These are phyloP conservation scores for Myrmecobius fasciatus DNA, from an alignment of 2,113 vertebrate genomes.

Conservation along the genomic window DNA sequence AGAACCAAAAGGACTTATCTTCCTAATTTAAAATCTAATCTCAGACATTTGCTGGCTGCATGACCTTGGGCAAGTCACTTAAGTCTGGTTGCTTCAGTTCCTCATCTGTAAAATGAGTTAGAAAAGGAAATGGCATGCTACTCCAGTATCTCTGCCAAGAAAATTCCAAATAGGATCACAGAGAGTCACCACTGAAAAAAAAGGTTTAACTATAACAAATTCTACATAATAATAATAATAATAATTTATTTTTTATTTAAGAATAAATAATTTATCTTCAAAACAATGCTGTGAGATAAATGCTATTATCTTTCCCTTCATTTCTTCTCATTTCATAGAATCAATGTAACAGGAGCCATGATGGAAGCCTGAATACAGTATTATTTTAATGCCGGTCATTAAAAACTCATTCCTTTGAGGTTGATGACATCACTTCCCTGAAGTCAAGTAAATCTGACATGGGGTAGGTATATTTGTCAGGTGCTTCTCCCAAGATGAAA, in stretches of 20 bases:
- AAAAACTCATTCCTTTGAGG: not conserved
- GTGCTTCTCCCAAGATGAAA: not conserved
- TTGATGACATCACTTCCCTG: not conserved
- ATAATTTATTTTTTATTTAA: too few species aligned
- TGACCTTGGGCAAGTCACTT: not conserved
- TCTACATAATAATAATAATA: not conserved
- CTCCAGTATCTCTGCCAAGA: not conserved
- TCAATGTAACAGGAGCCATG: not conserved
- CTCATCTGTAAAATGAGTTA: not conserved
- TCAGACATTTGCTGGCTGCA: not conserved
- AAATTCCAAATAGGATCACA: not conserved
- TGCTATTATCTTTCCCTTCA: not conserved
- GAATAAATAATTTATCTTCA: not conserved
- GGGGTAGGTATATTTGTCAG: not conserved
- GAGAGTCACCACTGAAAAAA: not conserved
- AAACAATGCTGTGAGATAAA: not conserved
- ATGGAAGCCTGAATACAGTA: not conserved
- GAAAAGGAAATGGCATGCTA: not conserved
- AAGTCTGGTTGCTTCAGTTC: not conserved
- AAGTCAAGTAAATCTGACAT: not conserved
- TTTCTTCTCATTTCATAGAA: not conserved
- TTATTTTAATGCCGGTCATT: not conserved
- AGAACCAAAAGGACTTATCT: not conserved
- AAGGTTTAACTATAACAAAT: not conserved
- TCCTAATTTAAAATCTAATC: not conserved